Evolutionary conservation across 1,140 invertebrate species (phyloP).

Genomic region (Periplaneta americana): DNA sequence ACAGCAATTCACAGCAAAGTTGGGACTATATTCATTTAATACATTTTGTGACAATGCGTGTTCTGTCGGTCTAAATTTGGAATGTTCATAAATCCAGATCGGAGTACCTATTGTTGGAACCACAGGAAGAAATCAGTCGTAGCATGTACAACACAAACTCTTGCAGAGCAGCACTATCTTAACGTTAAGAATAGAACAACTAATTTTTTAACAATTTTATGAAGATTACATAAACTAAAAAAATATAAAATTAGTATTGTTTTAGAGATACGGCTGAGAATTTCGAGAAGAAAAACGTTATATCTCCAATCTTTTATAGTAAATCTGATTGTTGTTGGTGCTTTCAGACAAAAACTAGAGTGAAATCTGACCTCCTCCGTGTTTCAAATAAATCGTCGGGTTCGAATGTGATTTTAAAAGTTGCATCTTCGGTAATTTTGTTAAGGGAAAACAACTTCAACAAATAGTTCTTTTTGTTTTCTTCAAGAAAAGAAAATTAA

Average conservation of each 20-base stretch:
- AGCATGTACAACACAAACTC: not conserved
- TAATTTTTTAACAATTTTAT: not conserved
- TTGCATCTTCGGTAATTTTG: not conserved
- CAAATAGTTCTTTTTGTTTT: not conserved
- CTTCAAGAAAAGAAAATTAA: not conserved
- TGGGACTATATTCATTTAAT: not conserved
- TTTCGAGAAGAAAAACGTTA: not conserved
- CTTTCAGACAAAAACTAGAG: not conserved
- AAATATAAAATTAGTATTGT: not conserved
- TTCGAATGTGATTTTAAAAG: not conserved
- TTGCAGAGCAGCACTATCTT: not conserved
- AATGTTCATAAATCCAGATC: not conserved
- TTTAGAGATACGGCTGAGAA: not conserved
- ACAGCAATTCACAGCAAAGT: no score
- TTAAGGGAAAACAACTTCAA: not conserved
- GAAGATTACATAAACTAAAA: not conserved
- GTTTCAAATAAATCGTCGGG: not conserved
- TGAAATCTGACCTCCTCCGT: not conserved
- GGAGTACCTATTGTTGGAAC: not conserved
- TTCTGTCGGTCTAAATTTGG: not conserved
- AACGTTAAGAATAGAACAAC: not conserved
- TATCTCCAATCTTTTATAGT: not conserved
- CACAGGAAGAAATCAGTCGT: not conserved
- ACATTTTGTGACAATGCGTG: not conserved
- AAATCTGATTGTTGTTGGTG: not conserved